A percentile compares a stretch with the other conserved stretches of the same genome.
These are phyloP conservation scores for Drosophila barbarae DNA, from an alignment of 2,888 invertebrate genomes.

Conservation along the genomic window DNA sequence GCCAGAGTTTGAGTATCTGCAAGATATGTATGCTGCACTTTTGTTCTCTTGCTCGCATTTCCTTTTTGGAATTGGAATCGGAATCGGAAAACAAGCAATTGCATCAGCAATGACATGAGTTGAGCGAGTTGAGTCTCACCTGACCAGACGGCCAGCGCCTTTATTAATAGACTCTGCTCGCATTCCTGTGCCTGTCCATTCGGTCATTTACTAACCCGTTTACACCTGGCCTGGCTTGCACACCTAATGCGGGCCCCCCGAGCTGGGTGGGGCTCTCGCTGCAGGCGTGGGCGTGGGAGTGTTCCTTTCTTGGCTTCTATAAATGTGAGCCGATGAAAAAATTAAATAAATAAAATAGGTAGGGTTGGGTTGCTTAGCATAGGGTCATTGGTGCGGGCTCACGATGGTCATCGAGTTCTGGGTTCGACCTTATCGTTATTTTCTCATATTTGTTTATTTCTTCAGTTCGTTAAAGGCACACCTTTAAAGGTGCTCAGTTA, in stretches of 20 bases:
- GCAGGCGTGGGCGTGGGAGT: conserved; percentile 33
- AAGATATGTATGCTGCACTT: conserved; percentile 13
- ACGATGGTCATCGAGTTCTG: conserved; percentile 7
- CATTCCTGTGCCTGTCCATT: conserved; percentile 21
- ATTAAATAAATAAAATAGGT: background rate
- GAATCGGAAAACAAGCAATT: conserved; percentile 14
- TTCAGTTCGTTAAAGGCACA: conserved; percentile 10
- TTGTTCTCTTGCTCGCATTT: conserved; percentile 21
- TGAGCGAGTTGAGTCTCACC: conserved; percentile 13
- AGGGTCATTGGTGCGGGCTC: conserved; percentile 11
- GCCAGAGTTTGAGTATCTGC: conserved; percentile 13
- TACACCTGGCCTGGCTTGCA: conserved; percentile 42
- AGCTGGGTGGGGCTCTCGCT: conserved; percentile 41
- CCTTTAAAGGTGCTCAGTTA: background rate
- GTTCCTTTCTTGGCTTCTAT: conserved; percentile 20
- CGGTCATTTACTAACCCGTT: conserved; percentile 50
- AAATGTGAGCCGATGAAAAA: background rate
- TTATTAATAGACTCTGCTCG: conserved; percentile 38
- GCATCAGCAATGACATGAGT: conserved; percentile 17
- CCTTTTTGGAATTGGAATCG: conserved; percentile 24
- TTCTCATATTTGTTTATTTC: conserved; percentile 14
- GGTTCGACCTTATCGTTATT: conserved; percentile 2
- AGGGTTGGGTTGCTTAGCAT: conserved; percentile 1
- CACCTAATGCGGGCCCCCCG: conserved; percentile 34
- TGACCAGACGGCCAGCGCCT: conserved; percentile 30